These are phyloP conservation scores for Peromyscus californicus DNA, from an alignment of 2,113 vertebrate species.

Conservation along the genomic window DNA sequence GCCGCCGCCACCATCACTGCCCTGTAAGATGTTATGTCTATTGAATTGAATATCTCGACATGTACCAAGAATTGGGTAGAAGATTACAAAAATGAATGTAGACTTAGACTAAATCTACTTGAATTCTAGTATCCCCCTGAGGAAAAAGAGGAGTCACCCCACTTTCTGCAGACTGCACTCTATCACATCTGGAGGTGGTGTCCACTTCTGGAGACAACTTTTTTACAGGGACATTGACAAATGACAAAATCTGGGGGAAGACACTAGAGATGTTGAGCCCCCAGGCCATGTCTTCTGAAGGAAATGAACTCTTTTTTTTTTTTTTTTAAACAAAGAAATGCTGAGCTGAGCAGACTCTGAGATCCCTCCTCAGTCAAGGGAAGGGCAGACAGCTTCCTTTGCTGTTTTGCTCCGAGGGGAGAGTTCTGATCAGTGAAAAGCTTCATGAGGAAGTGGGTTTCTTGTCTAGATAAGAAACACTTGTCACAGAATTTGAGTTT, in stretches of 20 bases:
- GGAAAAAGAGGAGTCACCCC: not conserved
- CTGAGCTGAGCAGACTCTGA: not conserved
- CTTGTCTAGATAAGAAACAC: not conserved
- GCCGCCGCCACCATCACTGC: no score
- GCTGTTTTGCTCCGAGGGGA: not conserved
- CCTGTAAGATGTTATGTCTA: not conserved
- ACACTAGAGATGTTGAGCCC: conserved; percentile 1
- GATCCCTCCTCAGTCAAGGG: not conserved
- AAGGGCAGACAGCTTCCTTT: no score
- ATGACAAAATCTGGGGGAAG: conserved; percentile 61
- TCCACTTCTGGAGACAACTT: not conserved
- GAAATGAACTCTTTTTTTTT: not conserved
- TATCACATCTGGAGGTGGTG: not conserved
- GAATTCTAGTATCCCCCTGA: not conserved
- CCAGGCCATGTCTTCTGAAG: conserved; percentile 28
- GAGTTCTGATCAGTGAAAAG: not conserved
- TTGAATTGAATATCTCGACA: not conserved
- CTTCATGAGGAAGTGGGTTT: not conserved
- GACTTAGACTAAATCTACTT: not conserved
- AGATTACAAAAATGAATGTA: not conserved
- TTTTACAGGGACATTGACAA: conserved; percentile 74
- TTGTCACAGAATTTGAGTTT: not conserved
- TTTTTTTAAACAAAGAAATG: conserved; percentile 25
- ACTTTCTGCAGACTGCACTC: no score
- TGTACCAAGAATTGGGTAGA: not conserved